Percentiles rank a stretch among this genome's conserved stretches.
Conservation (phyloP, 2,113 vertebrate genomes). For the Ellobius talpinus region DNA sequence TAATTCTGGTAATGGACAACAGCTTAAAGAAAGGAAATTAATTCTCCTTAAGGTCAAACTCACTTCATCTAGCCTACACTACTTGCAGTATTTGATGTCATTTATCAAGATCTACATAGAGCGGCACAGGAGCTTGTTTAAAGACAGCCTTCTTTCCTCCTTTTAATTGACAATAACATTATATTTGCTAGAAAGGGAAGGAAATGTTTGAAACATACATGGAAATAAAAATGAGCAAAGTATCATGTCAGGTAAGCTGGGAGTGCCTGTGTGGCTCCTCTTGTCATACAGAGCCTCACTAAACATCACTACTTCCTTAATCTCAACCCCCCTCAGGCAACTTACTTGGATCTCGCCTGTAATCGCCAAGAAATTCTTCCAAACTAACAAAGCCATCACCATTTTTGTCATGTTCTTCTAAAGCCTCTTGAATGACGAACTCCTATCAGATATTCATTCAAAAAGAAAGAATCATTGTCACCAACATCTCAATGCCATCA, state of each 20-base stretch:
- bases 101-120: neutral
- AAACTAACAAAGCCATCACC: constrained; percentile 95
- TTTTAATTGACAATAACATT: neutral
- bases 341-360: constrained; percentile 93
- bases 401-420: constrained; percentile 95
- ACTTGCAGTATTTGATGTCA: neutral
- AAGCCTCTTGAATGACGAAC: constrained; percentile 96
- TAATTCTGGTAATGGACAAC: neutral
- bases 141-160: neutral
- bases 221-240: neutral
- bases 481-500: neutral
- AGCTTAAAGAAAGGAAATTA: neutral
- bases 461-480: neutral
- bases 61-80: neutral
- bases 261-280: neutral
- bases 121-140: neutral
- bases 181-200: neutral
- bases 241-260: too few relatives aligned
- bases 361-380: constrained; percentile 96
- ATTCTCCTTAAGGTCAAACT: constrained; percentile 21
- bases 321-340: neutral
- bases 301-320: neutral
- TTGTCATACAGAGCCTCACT: neutral
- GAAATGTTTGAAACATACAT: neutral
- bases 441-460: constrained; percentile 87